Evolutionary conservation across 2,888 invertebrate species (phyloP), one percentile per base, ranked within the genome.

Genomic region (Stramonita haemastoma): DNA sequence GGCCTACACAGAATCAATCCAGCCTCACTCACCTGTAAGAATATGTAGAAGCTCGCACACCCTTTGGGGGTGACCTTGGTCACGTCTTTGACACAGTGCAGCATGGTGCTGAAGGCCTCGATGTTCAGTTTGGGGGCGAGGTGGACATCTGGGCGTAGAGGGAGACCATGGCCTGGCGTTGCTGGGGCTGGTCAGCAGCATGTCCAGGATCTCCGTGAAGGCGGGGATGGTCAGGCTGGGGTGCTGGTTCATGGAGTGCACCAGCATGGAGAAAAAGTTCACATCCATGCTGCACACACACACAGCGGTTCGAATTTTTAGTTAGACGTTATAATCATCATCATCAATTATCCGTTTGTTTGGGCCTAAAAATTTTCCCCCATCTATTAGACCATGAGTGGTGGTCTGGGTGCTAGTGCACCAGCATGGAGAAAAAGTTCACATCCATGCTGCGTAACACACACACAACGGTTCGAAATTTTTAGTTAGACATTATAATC

Each of bases 401-500:
- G n/a, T n/a, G n/a, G n/a, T n/a, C n/a, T n/a, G 56, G 57, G 56
- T 85, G 29, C 0, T 29, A 56, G 84, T 85, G 84, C 29, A 85
- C 84, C 57, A 85, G n/a, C 57, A 85, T 56, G 84, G 29, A 17
- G 84, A 85, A 85, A 15, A 85, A 85, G 57, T 85, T 57, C 29
- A 57, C 84, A 15, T 85, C 84, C 84, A 85, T 56, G 84, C 84
- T 85, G 57, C n/a, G n/a, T n/a, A n/a, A n/a, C 36, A 85, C n/a
- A 57, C 36, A 26, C 26, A 46, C 46, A 34, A 26, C 19, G 0
- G 81, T 34, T 17, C 17, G 4, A 13, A n/a, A 77, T 46, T 46
- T 46, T n/a, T n/a, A n/a, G n/a, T n/a, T n/a, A n/a, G n/a, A n/a
- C 4, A 8, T 46, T 46, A 46, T 46, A 8, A 46, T n/a, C n/a